phyloP scores from a whole-genome alignment of 1,140 invertebrate species.

The Camponotus floridanus region DNA sequence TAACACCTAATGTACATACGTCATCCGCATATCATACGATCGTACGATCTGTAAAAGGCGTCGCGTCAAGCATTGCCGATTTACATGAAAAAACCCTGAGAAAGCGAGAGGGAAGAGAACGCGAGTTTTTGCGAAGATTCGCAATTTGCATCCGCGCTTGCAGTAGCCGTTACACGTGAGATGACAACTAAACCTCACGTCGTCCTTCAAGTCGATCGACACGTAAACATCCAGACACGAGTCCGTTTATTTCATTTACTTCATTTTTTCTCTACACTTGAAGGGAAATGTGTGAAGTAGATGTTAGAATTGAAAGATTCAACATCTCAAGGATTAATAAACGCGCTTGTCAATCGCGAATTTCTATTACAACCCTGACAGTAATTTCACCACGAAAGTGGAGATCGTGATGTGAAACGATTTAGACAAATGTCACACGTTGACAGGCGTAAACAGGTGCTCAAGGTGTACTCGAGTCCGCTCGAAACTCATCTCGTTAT shows the following conservation, averaged over 20 bases:
- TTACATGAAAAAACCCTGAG: not conserved
- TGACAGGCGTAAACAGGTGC: slow-evolving; percentile 23
- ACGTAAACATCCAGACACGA: not conserved
- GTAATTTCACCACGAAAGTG: not conserved
- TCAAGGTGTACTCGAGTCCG: slow-evolving; percentile 1
- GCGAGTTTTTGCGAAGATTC: not conserved
- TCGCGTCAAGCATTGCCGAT: not conserved
- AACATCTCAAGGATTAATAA: not conserved
- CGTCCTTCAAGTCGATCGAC: not conserved
- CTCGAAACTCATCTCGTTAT: not conserved
- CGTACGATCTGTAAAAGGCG: slow-evolving; percentile 15
- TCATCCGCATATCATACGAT: not conserved
- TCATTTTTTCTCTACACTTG: not conserved
- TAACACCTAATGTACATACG: not conserved
- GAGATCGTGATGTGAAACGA: no score
- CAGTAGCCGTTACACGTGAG: not conserved
- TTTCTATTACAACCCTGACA: not conserved
- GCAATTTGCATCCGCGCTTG: not conserved
- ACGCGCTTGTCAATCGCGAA: not conserved
- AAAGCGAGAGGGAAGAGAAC: not conserved
- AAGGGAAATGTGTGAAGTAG: not conserved
- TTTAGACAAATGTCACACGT: slow-evolving; percentile 16
- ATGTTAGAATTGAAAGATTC: not conserved
- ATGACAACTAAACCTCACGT: not conserved
- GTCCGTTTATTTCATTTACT: not conserved